Evolutionary conservation across 2,888 invertebrate genomes (phyloP).

Genomic region (Trisateles emortualis): DNA sequence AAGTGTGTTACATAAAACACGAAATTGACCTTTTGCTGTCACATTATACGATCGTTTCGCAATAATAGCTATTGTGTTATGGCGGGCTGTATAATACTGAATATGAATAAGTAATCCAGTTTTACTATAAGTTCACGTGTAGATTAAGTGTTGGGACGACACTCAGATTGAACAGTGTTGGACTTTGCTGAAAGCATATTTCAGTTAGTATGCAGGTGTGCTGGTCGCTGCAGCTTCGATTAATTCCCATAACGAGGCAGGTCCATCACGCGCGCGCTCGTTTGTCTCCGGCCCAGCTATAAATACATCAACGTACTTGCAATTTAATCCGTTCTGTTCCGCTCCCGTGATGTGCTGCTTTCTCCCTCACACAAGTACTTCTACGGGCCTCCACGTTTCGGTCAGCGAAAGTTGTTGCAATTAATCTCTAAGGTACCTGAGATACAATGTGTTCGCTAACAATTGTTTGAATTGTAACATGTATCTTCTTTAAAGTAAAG

Average conservation of each 20-base stretch:
- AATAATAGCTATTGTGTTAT: slow-evolving; percentile 32
- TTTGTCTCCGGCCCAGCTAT: slow-evolving; percentile 85
- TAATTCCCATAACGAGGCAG: slow-evolving; percentile 86
- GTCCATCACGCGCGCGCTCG: slow-evolving; percentile 85
- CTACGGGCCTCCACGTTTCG: slow-evolving; percentile 58
- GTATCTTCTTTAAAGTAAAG: slow-evolving; percentile 53
- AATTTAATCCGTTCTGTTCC: slow-evolving; percentile 84
- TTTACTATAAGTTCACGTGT: slow-evolving; percentile 18
- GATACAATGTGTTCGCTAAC: slow-evolving; percentile 57
- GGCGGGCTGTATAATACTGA: slow-evolving; percentile 2
- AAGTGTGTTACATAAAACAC: slow-evolving; percentile 25
- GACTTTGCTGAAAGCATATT: slow-evolving; percentile 65
- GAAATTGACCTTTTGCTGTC: slow-evolving; percentile 38
- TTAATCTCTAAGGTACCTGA: slow-evolving; percentile 64
- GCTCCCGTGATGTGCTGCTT: slow-evolving; percentile 66
- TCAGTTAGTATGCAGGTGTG: slow-evolving; percentile 81
- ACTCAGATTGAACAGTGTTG: slow-evolving; percentile 51
- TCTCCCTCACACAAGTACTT: slow-evolving; percentile 60
- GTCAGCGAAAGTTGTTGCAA: slow-evolving; percentile 74
- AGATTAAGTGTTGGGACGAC: slow-evolving; percentile 27
- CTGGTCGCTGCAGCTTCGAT: slow-evolving; percentile 81
- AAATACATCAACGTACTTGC: slow-evolving; percentile 86
- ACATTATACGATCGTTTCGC: slow-evolving; percentile 21
- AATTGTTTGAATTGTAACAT: slow-evolving; percentile 65
- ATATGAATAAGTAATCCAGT: slow-evolving; percentile 23